Evolutionary conservation across 2,113 vertebrate species (phyloP).

Genomic region (Salvelinus alpinus): DNA sequence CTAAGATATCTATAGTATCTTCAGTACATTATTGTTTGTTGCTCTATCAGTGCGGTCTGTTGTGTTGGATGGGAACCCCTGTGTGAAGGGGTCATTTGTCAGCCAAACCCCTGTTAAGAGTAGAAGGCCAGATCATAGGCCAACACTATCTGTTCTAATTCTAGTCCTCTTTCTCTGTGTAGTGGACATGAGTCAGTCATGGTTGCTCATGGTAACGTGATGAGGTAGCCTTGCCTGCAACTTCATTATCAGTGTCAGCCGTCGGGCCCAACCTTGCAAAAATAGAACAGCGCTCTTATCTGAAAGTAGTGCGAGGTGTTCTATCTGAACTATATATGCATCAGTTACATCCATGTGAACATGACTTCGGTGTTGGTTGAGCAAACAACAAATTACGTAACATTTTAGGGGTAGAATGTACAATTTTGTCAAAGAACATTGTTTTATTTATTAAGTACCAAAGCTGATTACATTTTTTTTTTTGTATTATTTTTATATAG

Average conservation of each 20-base stretch:
- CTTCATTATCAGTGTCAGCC: no score
- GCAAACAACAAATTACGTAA: no score
- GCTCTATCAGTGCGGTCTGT: no score
- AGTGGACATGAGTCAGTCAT: no score
- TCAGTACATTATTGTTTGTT: no score
- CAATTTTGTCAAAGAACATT: conserved; percentile 32
- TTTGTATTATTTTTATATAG: neutral
- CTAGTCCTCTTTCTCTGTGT: neutral
- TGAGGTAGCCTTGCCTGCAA: no score
- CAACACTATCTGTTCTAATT: neutral
- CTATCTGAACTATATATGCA: neutral
- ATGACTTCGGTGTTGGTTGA: no score
- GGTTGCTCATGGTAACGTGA: no score
- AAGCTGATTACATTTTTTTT: conserved; percentile 27
- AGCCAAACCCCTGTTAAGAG: no score
- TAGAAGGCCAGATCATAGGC: neutral
- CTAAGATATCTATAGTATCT: no score
- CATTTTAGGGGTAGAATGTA: conserved; percentile 43
- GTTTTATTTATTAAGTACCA: conserved; percentile 39
- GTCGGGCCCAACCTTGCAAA: neutral
- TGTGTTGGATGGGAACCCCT: no score
- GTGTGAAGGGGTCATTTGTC: no score
- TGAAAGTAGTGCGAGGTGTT: neutral
- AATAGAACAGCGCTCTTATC: neutral
- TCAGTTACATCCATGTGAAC: neutral